These are phyloP conservation scores for Phacellophora camtschatica DNA, from an alignment of 30 jellyfish, hydroid and myxozoan genomes.

Conservation along the genomic window DNA sequence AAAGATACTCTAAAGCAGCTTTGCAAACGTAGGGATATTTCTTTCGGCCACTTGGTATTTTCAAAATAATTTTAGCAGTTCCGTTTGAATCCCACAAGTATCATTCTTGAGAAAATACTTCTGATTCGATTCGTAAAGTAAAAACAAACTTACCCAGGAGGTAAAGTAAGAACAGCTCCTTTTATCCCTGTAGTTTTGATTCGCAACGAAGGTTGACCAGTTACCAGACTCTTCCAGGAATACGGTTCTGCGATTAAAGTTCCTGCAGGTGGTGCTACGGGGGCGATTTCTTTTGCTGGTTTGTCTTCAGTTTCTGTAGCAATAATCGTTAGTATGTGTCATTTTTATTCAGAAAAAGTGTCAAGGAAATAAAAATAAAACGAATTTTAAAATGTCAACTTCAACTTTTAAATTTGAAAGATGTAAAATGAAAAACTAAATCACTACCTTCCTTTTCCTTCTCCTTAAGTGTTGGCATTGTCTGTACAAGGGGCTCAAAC, in stretches of 20 bases:
- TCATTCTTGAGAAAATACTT: too few relatives aligned
- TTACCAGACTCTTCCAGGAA: conserved; percentile 76
- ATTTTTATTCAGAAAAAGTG: too few relatives aligned
- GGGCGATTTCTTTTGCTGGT: conserved; percentile 45
- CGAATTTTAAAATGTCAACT: neutral
- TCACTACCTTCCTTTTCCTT: conserved; percentile 43
- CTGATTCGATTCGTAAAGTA: too few relatives aligned
- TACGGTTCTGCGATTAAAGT: conserved; percentile 71
- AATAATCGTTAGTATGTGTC: too few relatives aligned
- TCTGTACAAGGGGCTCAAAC: conserved; percentile 75
- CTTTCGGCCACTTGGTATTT: too few relatives aligned
- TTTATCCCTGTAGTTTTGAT: conserved; percentile 87
- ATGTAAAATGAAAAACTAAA: neutral
- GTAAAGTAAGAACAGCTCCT: conserved; percentile 80
- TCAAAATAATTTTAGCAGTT: too few relatives aligned
- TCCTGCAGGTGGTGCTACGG: conserved; percentile 64
- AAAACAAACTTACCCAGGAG: conserved; percentile 95
- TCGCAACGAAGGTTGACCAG: conserved; percentile 71
- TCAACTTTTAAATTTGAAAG: neutral
- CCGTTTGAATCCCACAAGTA: too few relatives aligned
- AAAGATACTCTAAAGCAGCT: too few relatives aligned
- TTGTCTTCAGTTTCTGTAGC: conserved; percentile 39
- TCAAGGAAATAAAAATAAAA: too few relatives aligned
- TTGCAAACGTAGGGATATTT: too few relatives aligned
- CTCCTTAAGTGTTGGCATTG: conserved; percentile 28